Evolutionary conservation across 2,113 vertebrate genomes (phyloP).

Genomic region (Delphinapterus leucas): DNA sequence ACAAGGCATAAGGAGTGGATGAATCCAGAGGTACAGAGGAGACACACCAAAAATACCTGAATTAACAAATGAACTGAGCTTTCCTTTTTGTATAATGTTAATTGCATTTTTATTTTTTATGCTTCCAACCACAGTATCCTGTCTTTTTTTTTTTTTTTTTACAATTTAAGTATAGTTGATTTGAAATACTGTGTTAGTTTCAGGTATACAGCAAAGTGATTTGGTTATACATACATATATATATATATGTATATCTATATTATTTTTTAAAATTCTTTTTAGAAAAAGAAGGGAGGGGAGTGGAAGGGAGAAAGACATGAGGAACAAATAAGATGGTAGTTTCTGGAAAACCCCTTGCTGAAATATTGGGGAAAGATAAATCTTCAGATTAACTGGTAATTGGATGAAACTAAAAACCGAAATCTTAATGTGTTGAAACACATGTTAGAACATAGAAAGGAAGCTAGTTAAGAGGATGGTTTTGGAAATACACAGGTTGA

Average conservation of each 20-base stretch:
- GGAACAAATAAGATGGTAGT: background rate
- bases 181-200: no score
- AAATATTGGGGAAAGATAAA: no score
- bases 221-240: no score
- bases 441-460: background rate
- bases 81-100: no score
- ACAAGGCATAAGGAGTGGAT: background rate
- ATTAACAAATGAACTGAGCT: background rate
- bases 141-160: no score
- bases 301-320: background rate
- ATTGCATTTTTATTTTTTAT: no score
- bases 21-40: background rate
- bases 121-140: no score
- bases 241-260: no score
- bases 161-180: no score
- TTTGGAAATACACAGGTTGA: background rate
- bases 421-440: no score
- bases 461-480: background rate
- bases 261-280: no score
- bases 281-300: background rate
- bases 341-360: background rate
- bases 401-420: background rate
- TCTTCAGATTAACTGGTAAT: background rate
- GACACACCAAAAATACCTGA: background rate
- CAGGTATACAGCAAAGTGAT: no score